phyloP scores from a whole-genome alignment of 1,140 invertebrate genomes.

The Drosophila neocordata region DNA sequence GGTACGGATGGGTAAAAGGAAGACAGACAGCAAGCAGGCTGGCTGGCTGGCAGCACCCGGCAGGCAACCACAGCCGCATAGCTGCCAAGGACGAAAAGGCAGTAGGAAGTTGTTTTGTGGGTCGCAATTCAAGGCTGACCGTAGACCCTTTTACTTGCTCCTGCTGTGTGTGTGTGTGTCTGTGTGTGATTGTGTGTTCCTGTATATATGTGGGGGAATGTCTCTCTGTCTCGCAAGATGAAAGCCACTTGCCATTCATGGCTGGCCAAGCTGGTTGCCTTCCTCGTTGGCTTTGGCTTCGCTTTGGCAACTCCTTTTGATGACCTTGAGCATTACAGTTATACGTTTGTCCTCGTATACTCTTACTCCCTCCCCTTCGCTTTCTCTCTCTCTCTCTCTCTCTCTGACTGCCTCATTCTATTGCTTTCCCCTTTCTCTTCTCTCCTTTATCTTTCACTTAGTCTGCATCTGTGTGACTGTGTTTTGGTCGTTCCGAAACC shows the following conservation, averaged over 20 bases:
- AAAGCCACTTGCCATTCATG: constrained; percentile 76
- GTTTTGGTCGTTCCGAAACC: constrained; percentile 13
- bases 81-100: constrained; percentile 51
- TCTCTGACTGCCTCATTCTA: no score
- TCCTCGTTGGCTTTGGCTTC: constrained; percentile 33
- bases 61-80: constrained; percentile 22
- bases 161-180: neutral
- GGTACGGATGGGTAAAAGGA: neutral
- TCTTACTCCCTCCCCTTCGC: neutral
- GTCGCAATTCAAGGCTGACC: constrained; percentile 66
- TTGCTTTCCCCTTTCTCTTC: no score
- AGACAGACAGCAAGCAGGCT: constrained; percentile 25
- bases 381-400: no score
- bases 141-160: constrained; percentile 57
- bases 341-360: constrained; percentile 57
- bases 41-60: constrained; percentile 16
- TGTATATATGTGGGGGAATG: constrained; percentile 36
- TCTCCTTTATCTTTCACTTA: neutral
- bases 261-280: constrained; percentile 47
- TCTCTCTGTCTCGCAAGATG: constrained; percentile 76
- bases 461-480: constrained; percentile 10
- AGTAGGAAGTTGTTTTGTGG: constrained; percentile 69
- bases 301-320: constrained; percentile 54
- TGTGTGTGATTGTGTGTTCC: constrained; percentile 27
- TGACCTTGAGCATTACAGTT: constrained; percentile 75